Percentiles rank a stretch among this genome's conserved stretches.
These are phyloP conservation scores for Lithophane ornitopus DNA, from an alignment of 2,888 invertebrate genomes.

Conservation along the genomic window DNA sequence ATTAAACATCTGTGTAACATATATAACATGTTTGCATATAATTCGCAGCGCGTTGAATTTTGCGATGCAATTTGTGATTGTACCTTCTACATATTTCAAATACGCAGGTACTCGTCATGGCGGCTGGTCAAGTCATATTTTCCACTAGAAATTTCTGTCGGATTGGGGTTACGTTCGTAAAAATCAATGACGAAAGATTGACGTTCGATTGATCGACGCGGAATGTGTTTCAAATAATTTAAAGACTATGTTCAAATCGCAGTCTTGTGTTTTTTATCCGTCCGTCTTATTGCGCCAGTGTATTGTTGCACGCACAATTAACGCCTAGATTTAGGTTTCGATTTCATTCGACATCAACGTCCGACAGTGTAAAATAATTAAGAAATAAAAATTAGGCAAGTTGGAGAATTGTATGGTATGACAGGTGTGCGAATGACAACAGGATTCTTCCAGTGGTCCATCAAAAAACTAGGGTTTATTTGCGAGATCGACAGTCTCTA, in stretches of 20 bases:
- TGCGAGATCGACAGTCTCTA: constrained; percentile 73
- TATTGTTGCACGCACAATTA: constrained; percentile 46
- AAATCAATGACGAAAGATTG: constrained; percentile 71
- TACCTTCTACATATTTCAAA: constrained; percentile 44
- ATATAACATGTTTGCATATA: constrained; percentile 56
- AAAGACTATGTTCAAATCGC: constrained; percentile 66
- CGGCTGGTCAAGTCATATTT: constrained; percentile 58
- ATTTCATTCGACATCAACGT: constrained; percentile 12
- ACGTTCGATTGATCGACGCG: constrained; percentile 70
- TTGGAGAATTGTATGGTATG: constrained; percentile 66
- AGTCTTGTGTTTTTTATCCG: constrained; percentile 60
- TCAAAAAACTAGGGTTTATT: constrained; percentile 85
- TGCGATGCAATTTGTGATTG: constrained; percentile 57
- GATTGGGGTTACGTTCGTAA: constrained; percentile 67
- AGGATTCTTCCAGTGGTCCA: constrained; percentile 77
- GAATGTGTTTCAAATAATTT: constrained; percentile 73
- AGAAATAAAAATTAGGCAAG: constrained; percentile 67
- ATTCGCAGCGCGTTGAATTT: constrained; percentile 48
- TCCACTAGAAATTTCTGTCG: constrained; percentile 55
- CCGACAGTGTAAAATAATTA: constrained; percentile 20
- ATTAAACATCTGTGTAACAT: constrained; percentile 64
- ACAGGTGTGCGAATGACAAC: constrained; percentile 81
- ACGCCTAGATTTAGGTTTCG: constrained; percentile 32
- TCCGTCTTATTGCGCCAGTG: constrained; percentile 54
- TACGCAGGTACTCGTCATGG: constrained; percentile 58